Base-by-base conservation (phyloP, 2,888 invertebrate species). In the Drosophila prostipennis region DNA sequence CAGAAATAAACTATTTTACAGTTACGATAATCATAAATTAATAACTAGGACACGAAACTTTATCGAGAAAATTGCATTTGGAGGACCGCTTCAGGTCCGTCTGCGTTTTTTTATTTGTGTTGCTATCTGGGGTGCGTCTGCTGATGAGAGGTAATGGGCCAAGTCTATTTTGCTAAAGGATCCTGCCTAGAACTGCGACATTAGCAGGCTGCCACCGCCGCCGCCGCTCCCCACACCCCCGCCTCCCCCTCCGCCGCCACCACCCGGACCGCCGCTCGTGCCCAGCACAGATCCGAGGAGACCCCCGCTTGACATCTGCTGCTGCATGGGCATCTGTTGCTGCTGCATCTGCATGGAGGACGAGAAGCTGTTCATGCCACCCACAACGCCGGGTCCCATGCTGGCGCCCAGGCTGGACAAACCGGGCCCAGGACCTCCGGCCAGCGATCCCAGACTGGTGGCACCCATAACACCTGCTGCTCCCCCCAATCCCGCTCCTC, bases 201-300 rank as follows among this genome's bases (percentile, higher is more conserved):
- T 81, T 72, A 87, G 91, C 90, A 90, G 92, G 92, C 87, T 93
- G 92, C 91, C 79, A 57, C 85, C 78, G 63, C 88, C 90, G 59
- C 83, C 79, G 49, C 51, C 43, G 46, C 78, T 60, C 67, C 81
- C 77, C 49, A 70, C 76, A 43, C 85, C 76, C 26, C 26, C 46
- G 34, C 64, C 61, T 6, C 77, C 74, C 60, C 70, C 67, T n/a
- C 81, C 72, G 13, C 48, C 16, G 6, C 73, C 76, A n/a, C 69
- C 55, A 1, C 78, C 74, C 6, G 71, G 74, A 3, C 73, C 72
- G 0, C 87, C 71, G 45, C 71, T 70, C 16, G 74, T 79, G 36
- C 88, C 79, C 60, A 81, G 51, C 19, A 89, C 76, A 37, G 87
- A 85, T 7, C 81, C 81, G n/a, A 81, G 42, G 7, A 81, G 53